phyloP scores from a whole-genome alignment of 2,888 invertebrate genomes.

The Phalangium opilio region DNA sequence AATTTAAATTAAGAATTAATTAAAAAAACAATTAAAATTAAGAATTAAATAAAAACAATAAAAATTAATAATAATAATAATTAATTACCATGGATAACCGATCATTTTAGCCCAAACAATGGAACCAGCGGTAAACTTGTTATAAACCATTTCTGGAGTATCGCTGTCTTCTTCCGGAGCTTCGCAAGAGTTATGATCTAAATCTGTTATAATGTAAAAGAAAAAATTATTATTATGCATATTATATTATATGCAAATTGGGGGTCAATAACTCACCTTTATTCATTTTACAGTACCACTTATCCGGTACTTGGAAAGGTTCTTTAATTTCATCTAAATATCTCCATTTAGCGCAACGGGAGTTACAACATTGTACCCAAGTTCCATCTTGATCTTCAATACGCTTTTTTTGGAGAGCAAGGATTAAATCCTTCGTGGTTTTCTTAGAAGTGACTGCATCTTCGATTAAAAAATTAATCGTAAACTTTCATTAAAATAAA shows the following conservation, averaged over 20 bases:
- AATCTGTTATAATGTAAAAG: too few species aligned
- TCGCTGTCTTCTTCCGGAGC: not conserved
- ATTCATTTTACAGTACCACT: not conserved
- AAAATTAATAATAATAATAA: too few species aligned
- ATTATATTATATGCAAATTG: not conserved
- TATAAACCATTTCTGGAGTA: not conserved
- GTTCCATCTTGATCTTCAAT: not conserved
- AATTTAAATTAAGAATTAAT: too few species aligned
- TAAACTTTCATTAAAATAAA: too few species aligned
- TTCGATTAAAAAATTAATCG: too few species aligned
- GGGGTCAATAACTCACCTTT: not conserved
- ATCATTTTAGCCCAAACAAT: not conserved
- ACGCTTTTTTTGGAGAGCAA: not conserved
- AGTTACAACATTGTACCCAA: not conserved
- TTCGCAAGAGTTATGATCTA: not conserved
- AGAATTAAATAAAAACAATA: too few species aligned
- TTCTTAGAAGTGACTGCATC: not conserved
- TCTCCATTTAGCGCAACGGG: not conserved
- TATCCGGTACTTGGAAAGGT: not conserved
- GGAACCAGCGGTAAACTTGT: not conserved
- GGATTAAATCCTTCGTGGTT: not conserved
- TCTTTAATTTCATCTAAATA: not conserved
- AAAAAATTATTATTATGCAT: not conserved
- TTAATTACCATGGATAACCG: not conserved
- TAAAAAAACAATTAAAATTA: too few species aligned